A percentile compares a stretch with the other conserved stretches of the same genome.
Conservation (phyloP, 2,888 invertebrate genomes). For the Sarcophaga subvicina region DNA sequence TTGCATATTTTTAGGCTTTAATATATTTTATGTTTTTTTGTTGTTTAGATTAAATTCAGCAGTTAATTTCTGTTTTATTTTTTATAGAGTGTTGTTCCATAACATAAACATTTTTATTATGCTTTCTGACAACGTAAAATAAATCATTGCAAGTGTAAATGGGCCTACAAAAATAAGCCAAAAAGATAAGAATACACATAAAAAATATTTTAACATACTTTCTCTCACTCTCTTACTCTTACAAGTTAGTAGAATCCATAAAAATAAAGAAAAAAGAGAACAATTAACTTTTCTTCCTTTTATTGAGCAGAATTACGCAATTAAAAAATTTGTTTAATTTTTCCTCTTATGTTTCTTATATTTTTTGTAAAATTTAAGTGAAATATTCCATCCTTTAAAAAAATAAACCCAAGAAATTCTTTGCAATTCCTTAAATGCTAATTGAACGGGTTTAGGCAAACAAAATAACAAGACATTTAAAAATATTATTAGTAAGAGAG, state of each 20-base stretch:
- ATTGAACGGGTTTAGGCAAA: conserved; percentile 9
- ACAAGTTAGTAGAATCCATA: no score
- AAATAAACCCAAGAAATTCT: neutral
- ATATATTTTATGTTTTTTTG: neutral
- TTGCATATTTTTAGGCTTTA: neutral
- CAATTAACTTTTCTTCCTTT: neutral
- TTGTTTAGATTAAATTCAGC: neutral
- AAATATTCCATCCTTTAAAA: neutral
- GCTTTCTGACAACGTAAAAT: neutral
- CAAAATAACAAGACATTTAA: conserved; percentile 14
- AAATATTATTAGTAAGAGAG: neutral
- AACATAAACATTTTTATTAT: conserved; percentile 19
- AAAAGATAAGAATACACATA: no score
- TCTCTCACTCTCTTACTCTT: no score
- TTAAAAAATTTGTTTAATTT: conserved; percentile 16
- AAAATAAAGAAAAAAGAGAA: no score
- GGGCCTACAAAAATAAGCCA: neutral
- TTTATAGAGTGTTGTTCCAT: conserved; percentile 2
- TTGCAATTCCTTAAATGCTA: conserved; percentile 5
- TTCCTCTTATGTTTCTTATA: neutral
- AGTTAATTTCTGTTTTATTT: neutral
- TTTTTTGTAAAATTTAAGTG: neutral
- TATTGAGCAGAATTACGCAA: neutral
- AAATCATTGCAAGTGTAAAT: conserved; percentile 2
- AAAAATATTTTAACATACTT: no score